A percentile compares a stretch with the other conserved stretches of the same genome.
Evolutionary conservation across 1,140 invertebrate genomes (phyloP).

Genomic region (Pissodes strobi): DNA sequence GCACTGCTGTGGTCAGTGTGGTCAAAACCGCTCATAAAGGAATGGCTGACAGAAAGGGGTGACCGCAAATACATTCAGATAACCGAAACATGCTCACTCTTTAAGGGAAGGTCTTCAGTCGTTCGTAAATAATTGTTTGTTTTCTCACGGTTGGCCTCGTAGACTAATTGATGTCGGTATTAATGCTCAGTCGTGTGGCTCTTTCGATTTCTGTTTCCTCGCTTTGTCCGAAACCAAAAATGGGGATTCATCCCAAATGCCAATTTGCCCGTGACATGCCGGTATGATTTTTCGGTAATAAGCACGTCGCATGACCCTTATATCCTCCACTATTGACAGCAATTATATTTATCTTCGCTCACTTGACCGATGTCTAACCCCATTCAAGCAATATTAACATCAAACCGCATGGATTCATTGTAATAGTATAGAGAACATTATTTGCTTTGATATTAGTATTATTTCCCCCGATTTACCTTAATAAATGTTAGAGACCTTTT

Average conservation of each 20-base stretch:
- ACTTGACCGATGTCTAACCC: slow-evolving; percentile 36
- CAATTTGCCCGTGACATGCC: slow-evolving; percentile 42
- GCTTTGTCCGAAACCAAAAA: slow-evolving; percentile 43
- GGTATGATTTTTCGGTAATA: slow-evolving; percentile 48
- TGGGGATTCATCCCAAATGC: slow-evolving; percentile 43
- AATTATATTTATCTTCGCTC: slow-evolving; percentile 41
- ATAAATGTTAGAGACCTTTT: no score
- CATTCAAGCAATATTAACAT: no score
- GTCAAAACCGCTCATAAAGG: slow-evolving; percentile 36
- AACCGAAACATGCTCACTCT: slow-evolving; percentile 52
- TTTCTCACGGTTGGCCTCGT: slow-evolving; percentile 54
- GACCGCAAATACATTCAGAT: slow-evolving; percentile 42
- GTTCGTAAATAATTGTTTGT: slow-evolving; percentile 56
- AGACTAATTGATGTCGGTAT: slow-evolving; percentile 55
- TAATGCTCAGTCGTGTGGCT: slow-evolving; percentile 48
- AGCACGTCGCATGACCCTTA: slow-evolving; percentile 37
- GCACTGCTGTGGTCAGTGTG: slow-evolving; percentile 46
- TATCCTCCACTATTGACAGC: slow-evolving; percentile 35
- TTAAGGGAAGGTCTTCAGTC: slow-evolving; percentile 48
- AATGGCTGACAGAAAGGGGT: slow-evolving; percentile 45
- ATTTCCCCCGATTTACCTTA: no score
- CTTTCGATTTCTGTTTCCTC: slow-evolving; percentile 42
- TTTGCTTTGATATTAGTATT: no score
- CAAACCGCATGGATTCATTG: no score
- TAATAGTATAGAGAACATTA: no score